Evolutionary conservation across 2,113 vertebrate species (phyloP).

Genomic region (Platichthys flesus): DNA sequence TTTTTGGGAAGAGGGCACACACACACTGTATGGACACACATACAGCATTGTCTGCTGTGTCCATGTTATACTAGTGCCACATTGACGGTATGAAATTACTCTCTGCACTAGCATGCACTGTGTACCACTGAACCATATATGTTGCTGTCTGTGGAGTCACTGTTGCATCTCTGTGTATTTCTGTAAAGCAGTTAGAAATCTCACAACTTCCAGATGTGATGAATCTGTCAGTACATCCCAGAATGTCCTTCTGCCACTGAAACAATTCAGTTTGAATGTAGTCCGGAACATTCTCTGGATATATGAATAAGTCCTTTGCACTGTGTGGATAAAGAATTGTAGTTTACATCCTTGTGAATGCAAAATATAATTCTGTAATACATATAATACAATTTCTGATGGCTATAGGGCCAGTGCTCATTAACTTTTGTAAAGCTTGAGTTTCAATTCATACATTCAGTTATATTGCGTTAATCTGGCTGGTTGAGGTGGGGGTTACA

Average conservation of each 20-base stretch:
- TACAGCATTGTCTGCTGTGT: not conserved
- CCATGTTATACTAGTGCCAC: not conserved
- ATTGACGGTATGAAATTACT: not conserved
- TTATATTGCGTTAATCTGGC: not conserved
- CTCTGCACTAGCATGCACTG: slow-evolving; percentile 1
- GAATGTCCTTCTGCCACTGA: not conserved
- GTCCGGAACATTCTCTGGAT: not conserved
- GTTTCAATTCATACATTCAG: not conserved
- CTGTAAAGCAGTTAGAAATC: not conserved
- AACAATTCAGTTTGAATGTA: slow-evolving; percentile 29
- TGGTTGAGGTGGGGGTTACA: not conserved
- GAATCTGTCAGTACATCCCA: not conserved
- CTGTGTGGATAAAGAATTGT: not conserved
- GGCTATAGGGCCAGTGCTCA: not conserved
- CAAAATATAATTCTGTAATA: not conserved
- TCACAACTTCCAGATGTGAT: not conserved
- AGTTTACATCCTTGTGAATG: not conserved
- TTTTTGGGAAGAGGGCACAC: not conserved
- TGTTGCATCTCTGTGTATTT: not conserved
- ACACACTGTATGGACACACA: not conserved
- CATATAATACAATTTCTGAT: not conserved
- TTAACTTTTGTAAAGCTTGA: not conserved
- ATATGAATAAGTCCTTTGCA: not conserved
- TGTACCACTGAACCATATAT: slow-evolving; percentile 2
- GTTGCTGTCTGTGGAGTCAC: not conserved